phyloP scores from a whole-genome alignment of 2,113 vertebrate species.

The Picathartes gymnocephalus region DNA sequence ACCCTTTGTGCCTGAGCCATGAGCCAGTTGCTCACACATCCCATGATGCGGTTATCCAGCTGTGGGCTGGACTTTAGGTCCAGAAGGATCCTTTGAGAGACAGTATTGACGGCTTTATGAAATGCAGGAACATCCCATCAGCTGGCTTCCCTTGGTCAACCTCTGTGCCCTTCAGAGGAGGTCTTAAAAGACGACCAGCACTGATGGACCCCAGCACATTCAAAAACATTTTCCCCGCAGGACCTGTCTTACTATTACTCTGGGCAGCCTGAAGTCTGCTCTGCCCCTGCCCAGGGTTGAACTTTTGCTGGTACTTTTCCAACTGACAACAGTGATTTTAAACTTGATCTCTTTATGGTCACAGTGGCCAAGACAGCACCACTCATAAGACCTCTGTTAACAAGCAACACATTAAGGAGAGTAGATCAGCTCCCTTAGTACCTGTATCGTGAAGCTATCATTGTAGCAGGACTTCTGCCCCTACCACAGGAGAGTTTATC shows the following conservation, averaged over 20 bases:
- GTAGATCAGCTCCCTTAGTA: background rate
- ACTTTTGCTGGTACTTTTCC: background rate
- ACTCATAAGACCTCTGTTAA: background rate
- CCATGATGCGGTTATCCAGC: background rate
- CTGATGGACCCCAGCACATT: background rate
- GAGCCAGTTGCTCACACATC: background rate
- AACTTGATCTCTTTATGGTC: background rate
- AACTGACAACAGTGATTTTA: background rate
- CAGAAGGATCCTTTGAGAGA: background rate
- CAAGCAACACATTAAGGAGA: background rate
- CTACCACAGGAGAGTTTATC: rapidly evolving
- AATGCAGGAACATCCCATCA: background rate
- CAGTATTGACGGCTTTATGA: background rate
- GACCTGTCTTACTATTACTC: background rate
- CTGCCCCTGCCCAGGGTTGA: rapidly evolving
- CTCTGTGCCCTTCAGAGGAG: background rate
- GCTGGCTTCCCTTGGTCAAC: background rate
- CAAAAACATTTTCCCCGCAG: background rate
- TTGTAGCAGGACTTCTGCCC: background rate
- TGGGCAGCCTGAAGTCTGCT: background rate
- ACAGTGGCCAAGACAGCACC: background rate
- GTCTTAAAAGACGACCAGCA: background rate
- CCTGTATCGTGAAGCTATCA: background rate
- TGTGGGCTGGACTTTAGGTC: background rate
- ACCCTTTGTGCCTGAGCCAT: background rate